Base-by-base conservation (phyloP, 2,888 invertebrate genomes). In the Gandaritis pyraliata region DNA sequence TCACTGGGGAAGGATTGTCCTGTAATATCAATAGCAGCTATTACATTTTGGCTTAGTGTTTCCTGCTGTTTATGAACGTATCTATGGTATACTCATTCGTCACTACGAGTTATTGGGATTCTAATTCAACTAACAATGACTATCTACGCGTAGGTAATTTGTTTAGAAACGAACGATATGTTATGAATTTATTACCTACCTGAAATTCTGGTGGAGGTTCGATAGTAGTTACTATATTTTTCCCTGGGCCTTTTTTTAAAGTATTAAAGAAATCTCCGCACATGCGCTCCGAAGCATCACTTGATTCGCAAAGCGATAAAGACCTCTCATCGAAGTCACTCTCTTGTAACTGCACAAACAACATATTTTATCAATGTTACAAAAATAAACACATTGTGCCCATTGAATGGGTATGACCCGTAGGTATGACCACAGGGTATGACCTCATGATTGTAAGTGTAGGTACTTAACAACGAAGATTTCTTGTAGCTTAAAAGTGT, bases 191-290 rank as follows among this genome's bases (percentile, higher is more conserved):
- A 65, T 56, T 83, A 93, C 96, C 90, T 83, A 93, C 96, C 90
- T 97, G 97, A 88, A 97, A 97, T 82, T 97, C 96, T 13, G 95
- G 95, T 13, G 97, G 97, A 65, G 97, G 97, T 78, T 96, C 96
- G 70, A 97, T 96, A 13, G 96, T 94, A 36, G 93, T 90, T 56
- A 93, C 78, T 72, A 93, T 93, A 53, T 94, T 94, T 77, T 94
- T 90, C 64, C 94, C 93, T 10, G 96, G 96, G 23, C 95, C 96
- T 85, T 96, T 96, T 80, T 96, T 96, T 66, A 96, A 90, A 1
- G 96, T 96, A 80, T 96, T 96, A 79, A 96, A 96, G 85, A 96
- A 95, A 82, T 96, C 96, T 12, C 95, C 95, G 73, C 96, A 95
- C 94, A 96, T 96, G 30, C 94, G 89, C 69, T 96, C 96, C 5